Evolutionary conservation across 2,797 vertebrate genomes (phyloP).

Genomic region (Epinephelus coioides): DNA sequence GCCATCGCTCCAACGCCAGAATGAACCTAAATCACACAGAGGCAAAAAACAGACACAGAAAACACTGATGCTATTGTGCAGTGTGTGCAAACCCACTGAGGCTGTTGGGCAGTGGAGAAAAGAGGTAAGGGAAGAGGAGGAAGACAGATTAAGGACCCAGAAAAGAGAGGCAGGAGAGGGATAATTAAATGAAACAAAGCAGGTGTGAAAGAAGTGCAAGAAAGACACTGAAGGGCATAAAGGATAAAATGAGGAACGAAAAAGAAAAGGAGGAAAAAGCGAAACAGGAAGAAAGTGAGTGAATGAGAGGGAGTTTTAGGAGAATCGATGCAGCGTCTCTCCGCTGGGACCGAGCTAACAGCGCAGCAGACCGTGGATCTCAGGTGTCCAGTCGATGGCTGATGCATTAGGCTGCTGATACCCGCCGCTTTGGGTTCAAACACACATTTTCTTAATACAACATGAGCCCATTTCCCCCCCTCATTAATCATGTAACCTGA

Average conservation of each 20-base stretch:
- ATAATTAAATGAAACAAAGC: constrained; percentile 59
- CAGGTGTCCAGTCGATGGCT: constrained; percentile 90
- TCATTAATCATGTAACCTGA: constrained; percentile 90
- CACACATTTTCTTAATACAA: constrained; percentile 91
- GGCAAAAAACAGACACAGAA: constrained; percentile 69
- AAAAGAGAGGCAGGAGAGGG: constrained; percentile 35
- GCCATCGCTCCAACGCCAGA: constrained; percentile 69
- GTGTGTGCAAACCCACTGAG: constrained; percentile 49
- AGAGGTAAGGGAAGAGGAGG: constrained; percentile 53
- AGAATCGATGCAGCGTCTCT: constrained; percentile 79
- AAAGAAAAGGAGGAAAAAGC: constrained; percentile 24
- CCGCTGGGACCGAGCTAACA: constrained; percentile 80
- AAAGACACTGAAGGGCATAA: constrained; percentile 15
- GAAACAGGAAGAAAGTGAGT: constrained; percentile 63
- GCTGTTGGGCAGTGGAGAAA: constrained; percentile 50
- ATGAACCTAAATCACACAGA: constrained; percentile 71
- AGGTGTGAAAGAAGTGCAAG: constrained; percentile 56
- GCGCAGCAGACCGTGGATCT: constrained; percentile 76
- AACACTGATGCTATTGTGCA: constrained; percentile 79
- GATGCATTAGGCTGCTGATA: constrained; percentile 89
- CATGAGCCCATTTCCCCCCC: constrained; percentile 88
- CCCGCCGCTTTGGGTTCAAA: constrained; percentile 88
- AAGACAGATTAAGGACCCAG: constrained; percentile 60
- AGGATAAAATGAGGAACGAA: constrained; percentile 23
- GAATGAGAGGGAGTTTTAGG: constrained; percentile 62